These are phyloP conservation scores for Pomacea maculata DNA, from an alignment of 1,140 invertebrate genomes.

Conservation along the genomic window DNA sequence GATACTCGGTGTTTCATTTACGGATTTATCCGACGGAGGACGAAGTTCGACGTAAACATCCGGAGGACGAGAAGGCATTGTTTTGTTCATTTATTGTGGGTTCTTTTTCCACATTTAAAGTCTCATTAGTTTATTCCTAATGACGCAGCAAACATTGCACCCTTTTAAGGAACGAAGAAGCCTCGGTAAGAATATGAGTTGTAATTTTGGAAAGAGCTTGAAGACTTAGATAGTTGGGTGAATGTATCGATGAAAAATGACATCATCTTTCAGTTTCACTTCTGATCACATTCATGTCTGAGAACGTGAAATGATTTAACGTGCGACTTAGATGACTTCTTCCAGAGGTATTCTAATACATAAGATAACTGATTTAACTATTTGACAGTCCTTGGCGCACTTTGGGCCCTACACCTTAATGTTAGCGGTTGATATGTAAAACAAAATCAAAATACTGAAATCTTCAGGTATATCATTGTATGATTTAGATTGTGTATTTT, in stretches of 20 bases:
- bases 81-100: not conserved
- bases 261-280: no score
- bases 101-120: not conserved
- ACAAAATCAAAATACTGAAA: no score
- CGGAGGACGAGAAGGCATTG: not conserved
- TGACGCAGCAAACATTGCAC: slow-evolving; percentile 14
- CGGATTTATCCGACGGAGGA: not conserved
- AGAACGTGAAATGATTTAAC: no score
- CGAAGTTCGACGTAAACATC: not conserved
- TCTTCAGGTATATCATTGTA: no score
- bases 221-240: not conserved
- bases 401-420: no score
- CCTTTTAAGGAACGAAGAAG: slow-evolving; percentile 24
- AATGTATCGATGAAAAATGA: not conserved
- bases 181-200: slow-evolving; percentile 14
- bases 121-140: not conserved
- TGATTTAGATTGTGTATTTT: no score
- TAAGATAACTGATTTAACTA: no score
- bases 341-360: no score
- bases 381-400: no score
- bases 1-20: not conserved
- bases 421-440: no score
- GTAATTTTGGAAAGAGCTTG: not conserved
- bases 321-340: no score
- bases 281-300: no score